Evolutionary conservation across 2,888 invertebrate species (phyloP), one percentile per base, ranked within the genome.

Genomic region (Lepidonotus clava): DNA sequence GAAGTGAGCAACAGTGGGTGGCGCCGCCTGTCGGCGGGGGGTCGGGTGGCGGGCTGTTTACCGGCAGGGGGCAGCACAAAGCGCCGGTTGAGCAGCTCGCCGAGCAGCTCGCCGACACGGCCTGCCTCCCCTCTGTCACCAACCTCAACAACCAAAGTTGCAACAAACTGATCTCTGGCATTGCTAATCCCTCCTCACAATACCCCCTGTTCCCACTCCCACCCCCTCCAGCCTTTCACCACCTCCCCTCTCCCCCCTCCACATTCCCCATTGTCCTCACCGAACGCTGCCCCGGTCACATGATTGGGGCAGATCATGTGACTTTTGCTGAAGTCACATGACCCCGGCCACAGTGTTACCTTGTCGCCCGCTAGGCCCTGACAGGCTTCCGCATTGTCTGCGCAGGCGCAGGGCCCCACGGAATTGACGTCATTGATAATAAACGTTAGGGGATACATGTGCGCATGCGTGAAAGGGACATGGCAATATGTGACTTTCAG

Each of bases 21-120:
- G 85, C 83, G 80, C 41, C 18, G 76, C 41, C 56, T 53, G 83
- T 71, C 83, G 40, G 56, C 24, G 71, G 71, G 80, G 71, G 80
- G 18, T 38, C 36, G 71, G 36, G 14, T 71, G 71, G 71, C 71
- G 71, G 14, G 28, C 28, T 71, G 71, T 71, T 71, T 71, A 71
- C 71, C 21, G 66, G 71, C 38, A 38, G 36, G 34, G 46, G 46
- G 46, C 8, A 46, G 46, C 21, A 71, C 71, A 71, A 71, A 71
- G n/a, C 8, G 8, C 46, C 18, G 38, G 38, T 18, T 71, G 8
- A 36, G 71, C 38, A 21, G 0, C 21, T 11, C 71, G 6, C 24
- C 21, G n/a, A 61, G n/a, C n/a, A n/a, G n/a, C n/a, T n/a, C n/a
- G n/a, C 1, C 61, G 24, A 24, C 24, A 61, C 18, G 61, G 61